Percentiles rank a stretch among this genome's conserved stretches.
Conservation (phyloP, 2,888 invertebrate species). For the Cephalotes varians region DNA sequence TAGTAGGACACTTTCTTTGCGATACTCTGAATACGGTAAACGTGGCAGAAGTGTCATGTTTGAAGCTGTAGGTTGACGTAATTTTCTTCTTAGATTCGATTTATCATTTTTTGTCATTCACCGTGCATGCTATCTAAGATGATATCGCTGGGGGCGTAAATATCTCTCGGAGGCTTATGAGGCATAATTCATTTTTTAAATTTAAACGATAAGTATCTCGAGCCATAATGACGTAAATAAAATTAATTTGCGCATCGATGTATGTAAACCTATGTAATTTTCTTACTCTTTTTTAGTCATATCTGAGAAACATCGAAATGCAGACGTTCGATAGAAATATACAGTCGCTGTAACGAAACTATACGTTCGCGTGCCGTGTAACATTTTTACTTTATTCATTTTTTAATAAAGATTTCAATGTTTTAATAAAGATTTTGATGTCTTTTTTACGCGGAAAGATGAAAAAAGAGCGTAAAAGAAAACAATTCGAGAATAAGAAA, state of each 20-base stretch:
- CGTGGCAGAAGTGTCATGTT: neutral
- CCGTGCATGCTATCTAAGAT: neutral
- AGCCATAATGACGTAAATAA: constrained; percentile 10
- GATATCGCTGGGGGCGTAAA: neutral
- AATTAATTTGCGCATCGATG: neutral
- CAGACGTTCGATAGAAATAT: neutral
- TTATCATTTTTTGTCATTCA: constrained; percentile 18
- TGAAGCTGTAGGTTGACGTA: neutral
- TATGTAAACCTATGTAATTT: neutral
- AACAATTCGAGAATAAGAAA: neutral
- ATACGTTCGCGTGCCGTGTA: neutral
- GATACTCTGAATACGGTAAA: neutral
- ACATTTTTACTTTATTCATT: neutral
- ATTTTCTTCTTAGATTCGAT: constrained; percentile 15
- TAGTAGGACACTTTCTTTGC: neutral
- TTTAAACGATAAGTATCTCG: constrained; percentile 10
- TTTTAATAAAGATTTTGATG: neutral
- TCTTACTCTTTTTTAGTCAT: neutral
- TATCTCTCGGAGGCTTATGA: neutral
- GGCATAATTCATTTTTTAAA: constrained; percentile 29
- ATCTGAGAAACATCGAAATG: neutral
- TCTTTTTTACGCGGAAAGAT: neutral
- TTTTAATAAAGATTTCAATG: neutral
- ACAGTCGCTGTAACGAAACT: no score
- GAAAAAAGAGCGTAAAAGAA: neutral